Percentiles rank a stretch among this genome's conserved stretches.
Evolutionary conservation across 1,140 invertebrate genomes (phyloP).

Genomic region (Radopholus similis): DNA sequence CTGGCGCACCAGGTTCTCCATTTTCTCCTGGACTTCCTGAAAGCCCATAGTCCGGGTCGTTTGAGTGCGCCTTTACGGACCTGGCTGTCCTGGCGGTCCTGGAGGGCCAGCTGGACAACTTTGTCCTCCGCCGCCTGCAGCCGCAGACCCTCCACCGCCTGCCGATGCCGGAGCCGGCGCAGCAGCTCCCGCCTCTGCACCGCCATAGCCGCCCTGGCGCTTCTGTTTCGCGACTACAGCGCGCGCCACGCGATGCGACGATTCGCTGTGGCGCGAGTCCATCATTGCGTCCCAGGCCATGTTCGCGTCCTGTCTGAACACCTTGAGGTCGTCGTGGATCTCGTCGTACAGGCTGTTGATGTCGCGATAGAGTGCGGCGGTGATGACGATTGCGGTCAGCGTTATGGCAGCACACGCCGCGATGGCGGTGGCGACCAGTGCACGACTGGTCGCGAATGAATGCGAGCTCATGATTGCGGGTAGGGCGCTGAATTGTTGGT

Average conservation of each 20-base stretch:
- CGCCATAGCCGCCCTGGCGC: constrained; percentile 10
- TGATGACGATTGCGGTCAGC: constrained; percentile 26
- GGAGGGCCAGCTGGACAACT: constrained; percentile 29
- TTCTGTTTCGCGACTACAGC: too few relatives aligned
- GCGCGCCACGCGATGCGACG: neutral
- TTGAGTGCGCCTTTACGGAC: too few relatives aligned
- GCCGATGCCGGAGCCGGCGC: neutral
- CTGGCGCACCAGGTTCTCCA: constrained; percentile 24
- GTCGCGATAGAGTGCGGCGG: constrained; percentile 29
- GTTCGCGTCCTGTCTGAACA: constrained; percentile 41
- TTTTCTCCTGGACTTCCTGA: constrained; percentile 5
- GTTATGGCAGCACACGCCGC: constrained; percentile 27
- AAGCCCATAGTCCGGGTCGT: too few relatives aligned
- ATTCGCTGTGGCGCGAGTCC: constrained; percentile 6
- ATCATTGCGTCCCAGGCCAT: constrained; percentile 48
- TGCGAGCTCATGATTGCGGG: too few relatives aligned
- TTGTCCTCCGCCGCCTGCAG: constrained; percentile 16
- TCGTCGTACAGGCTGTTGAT: constrained; percentile 41
- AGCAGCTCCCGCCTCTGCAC: neutral
- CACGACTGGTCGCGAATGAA: neutral
- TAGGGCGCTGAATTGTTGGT: too few relatives aligned
- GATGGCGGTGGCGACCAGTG: constrained; percentile 21
- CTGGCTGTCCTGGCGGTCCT: constrained; percentile 22
- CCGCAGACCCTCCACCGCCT: too few relatives aligned
- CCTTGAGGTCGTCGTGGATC: constrained; percentile 29